Evolutionary conservation across 2,113 vertebrate species (phyloP).

Genomic region (Anarhynchus alexandrinus): DNA sequence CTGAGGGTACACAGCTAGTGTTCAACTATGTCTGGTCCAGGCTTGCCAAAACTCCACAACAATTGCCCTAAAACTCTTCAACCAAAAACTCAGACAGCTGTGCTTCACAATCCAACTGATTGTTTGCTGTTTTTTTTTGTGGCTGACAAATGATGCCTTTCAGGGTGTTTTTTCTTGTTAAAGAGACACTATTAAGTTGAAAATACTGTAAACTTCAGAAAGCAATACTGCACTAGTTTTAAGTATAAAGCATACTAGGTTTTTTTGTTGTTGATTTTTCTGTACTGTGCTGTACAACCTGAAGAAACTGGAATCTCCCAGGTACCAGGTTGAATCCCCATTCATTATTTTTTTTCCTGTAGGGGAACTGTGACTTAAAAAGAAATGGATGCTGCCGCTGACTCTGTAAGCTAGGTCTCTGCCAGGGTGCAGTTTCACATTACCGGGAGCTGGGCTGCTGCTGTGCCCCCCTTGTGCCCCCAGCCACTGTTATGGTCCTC

Average conservation of each 20-base stretch:
- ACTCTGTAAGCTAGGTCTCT: neutral
- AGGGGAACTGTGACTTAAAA: neutral
- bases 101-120: neutral
- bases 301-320: neutral
- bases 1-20: neutral
- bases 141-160: neutral
- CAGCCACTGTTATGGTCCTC: neutral
- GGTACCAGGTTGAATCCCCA: neutral
- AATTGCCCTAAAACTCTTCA: neutral
- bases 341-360: neutral
- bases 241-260: neutral
- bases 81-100: neutral
- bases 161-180: neutral
- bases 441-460: fast-evolving
- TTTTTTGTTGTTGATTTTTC: neutral
- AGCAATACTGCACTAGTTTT: neutral
- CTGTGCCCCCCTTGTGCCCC: neutral
- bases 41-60: neutral
- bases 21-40: neutral
- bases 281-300: neutral
- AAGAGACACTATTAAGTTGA: neutral
- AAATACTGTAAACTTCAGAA: neutral
- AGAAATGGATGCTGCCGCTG: neutral
- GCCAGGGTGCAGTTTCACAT: neutral
- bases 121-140: neutral